Percentiles rank a stretch among this genome's conserved stretches.
Evolutionary conservation across 30 jellyfish, hydroid and myxozoan genomes (phyloP).

Genomic region (Turritopsis rubra): DNA sequence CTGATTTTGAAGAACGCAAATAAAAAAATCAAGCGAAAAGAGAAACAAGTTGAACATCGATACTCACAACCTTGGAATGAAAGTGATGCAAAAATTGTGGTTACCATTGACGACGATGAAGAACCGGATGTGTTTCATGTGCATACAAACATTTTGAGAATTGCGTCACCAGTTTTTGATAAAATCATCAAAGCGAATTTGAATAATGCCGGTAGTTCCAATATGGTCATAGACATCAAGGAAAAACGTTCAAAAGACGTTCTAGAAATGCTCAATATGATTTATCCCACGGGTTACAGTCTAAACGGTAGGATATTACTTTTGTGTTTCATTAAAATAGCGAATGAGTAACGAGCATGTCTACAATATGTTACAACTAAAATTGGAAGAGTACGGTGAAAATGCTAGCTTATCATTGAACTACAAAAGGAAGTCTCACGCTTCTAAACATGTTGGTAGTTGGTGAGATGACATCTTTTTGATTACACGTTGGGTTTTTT

Average conservation of each 20-base stretch:
- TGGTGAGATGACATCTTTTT: too few species aligned
- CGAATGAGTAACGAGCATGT: background rate
- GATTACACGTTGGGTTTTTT: too few species aligned
- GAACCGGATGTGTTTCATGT: background rate
- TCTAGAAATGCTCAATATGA: background rate
- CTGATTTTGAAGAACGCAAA: background rate
- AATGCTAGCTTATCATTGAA: too few species aligned
- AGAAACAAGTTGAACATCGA: background rate
- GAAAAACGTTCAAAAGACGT: background rate
- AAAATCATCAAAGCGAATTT: background rate
- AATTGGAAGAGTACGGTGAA: background rate
- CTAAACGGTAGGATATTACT: background rate
- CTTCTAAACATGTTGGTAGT: too few species aligned
- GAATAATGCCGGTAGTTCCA: background rate
- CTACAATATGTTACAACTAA: background rate
- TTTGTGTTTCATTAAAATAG: too few species aligned
- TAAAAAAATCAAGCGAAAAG: background rate
- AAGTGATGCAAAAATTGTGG: background rate
- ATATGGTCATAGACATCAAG: background rate
- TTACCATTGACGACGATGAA: background rate
- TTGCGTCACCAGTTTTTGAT: background rate
- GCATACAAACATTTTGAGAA: background rate
- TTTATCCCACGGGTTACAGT: background rate
- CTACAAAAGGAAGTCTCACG: too few species aligned
- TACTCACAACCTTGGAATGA: background rate